These are phyloP conservation scores for Enhydra lutris DNA, from an alignment of 2,113 vertebrate genomes.

Conservation along the genomic window DNA sequence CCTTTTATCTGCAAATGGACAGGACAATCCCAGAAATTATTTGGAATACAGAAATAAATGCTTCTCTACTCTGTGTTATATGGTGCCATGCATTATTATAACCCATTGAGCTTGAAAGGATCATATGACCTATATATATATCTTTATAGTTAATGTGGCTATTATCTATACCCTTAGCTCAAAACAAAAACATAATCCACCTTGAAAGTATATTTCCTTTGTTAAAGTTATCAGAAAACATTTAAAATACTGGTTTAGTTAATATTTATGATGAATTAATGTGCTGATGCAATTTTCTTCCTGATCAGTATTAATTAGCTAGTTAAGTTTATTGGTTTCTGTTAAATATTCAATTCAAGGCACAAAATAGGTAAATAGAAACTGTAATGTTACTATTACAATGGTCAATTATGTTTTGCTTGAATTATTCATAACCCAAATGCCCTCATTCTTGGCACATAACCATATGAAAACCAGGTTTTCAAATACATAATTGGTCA, in stretches of 20 bases:
- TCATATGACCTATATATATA: background rate
- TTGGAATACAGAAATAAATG: background rate
- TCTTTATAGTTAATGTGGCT: background rate
- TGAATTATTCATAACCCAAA: slow-evolving; percentile 54
- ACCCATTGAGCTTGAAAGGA: background rate
- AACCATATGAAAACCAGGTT: background rate
- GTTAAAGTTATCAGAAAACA: background rate
- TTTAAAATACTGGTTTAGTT: background rate
- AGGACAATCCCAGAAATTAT: background rate
- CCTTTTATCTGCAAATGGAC: background rate
- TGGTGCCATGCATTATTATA: background rate
- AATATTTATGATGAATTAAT: background rate
- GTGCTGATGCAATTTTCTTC: background rate
- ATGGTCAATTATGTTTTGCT: background rate
- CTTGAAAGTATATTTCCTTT: background rate
- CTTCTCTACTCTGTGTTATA: background rate
- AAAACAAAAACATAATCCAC: background rate
- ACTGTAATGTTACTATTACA: background rate
- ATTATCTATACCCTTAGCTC: background rate
- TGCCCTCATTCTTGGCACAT: background rate
- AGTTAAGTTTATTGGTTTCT: background rate
- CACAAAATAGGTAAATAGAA: background rate
- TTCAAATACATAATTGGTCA: slow-evolving; percentile 10
- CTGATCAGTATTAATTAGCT: slow-evolving; percentile 6
- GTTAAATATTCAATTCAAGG: slow-evolving; percentile 42